Evolutionary conservation across 2,113 vertebrate genomes (phyloP).

Genomic region (Phylloscopus trochilus): DNA sequence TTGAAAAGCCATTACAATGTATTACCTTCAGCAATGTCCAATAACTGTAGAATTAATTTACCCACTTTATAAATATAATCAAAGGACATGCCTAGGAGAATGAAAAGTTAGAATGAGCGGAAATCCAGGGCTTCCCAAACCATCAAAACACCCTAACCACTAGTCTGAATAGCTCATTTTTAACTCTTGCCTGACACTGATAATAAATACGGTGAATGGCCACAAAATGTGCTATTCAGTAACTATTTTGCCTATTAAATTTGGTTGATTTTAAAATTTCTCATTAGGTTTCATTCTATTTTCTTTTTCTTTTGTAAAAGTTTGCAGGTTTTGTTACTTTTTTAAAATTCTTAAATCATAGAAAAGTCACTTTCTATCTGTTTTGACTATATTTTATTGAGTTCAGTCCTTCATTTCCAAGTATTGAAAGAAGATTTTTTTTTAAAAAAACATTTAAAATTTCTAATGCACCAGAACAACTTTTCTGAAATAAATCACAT

Average conservation of each 20-base stretch:
- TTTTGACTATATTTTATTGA: background rate
- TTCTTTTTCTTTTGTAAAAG: background rate
- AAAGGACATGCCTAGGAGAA: background rate
- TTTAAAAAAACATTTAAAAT: background rate
- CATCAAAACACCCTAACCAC: background rate
- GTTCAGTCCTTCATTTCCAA: background rate
- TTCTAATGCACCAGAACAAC: background rate
- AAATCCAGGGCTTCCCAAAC: background rate
- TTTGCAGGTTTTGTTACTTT: fast-evolving
- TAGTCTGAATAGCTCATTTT: background rate
- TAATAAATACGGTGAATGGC: background rate
- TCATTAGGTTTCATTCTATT: background rate
- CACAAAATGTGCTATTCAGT: background rate
- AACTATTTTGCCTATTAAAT: background rate
- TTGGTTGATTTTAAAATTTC: background rate
- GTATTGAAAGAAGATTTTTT: background rate
- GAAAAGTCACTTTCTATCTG: background rate
- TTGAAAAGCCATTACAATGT: background rate
- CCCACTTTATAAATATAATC: background rate
- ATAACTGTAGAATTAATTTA: background rate
- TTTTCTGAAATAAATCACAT: background rate
- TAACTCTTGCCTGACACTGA: background rate
- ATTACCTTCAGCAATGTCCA: background rate
- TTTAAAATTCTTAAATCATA: background rate
- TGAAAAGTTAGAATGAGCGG: background rate